A percentile compares a stretch with the other conserved stretches of the same genome.
These are phyloP conservation scores for Pimpla rufipes DNA, from an alignment of 2,888 invertebrate genomes.

Conservation along the genomic window DNA sequence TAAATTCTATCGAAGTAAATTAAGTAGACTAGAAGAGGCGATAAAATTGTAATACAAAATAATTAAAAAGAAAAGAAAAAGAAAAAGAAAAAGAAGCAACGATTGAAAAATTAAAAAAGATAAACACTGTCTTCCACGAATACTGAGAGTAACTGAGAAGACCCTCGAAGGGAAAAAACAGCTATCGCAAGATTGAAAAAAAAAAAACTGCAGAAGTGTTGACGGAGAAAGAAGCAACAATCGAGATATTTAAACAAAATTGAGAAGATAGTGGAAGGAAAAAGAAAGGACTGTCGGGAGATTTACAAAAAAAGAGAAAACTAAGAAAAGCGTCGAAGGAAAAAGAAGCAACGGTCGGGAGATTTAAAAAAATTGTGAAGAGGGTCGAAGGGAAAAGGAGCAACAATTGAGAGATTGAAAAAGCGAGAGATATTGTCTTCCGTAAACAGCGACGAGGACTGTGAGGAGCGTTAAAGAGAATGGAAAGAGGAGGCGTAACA, in stretches of 20 bases:
- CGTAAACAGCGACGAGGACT: neutral
- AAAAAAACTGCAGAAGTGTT: neutral
- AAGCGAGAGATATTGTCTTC: constrained; percentile 5
- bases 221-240: neutral
- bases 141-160: neutral
- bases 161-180: neutral
- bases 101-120: neutral
- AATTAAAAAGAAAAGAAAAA: neutral
- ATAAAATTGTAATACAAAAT: constrained; percentile 10
- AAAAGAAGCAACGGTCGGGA: too few relatives aligned
- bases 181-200: neutral
- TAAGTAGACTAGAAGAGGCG: constrained; percentile 5
- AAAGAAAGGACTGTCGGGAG: too few relatives aligned
- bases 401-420: neutral
- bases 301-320: too few relatives aligned
- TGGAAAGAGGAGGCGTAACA: constrained; percentile 33
- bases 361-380: too few relatives aligned
- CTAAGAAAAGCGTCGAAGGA: too few relatives aligned
- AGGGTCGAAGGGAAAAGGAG: neutral
- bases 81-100: neutral
- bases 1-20: constrained; percentile 57
- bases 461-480: constrained; percentile 7
- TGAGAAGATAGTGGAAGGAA: too few relatives aligned
- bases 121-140: constrained; percentile 6
- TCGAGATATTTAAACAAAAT: neutral